Base-by-base conservation (phyloP, 1,140 invertebrate genomes). In the Phymastichus coffea region DNA sequence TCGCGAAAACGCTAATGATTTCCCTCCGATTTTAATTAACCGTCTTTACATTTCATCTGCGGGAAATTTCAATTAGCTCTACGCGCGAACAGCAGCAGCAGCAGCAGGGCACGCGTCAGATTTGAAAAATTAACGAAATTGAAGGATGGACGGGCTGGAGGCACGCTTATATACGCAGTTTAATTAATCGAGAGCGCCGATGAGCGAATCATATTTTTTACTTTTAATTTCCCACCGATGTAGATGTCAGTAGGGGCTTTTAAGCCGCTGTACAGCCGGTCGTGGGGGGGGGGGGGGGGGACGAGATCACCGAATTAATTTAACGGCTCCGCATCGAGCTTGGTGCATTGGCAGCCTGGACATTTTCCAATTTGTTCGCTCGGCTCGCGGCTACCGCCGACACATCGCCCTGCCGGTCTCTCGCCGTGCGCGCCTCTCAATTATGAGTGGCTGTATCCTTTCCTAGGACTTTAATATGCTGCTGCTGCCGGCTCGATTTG, bases 351-450 rank as follows among this genome's bases (percentile, higher is more conserved):
- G 38, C 38, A 20, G 14, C 23, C 20, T 17, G 37, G 51, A 61
- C 59, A 61, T 61, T 56, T 60, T 61, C 59, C 59, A 61, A 61
- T 61, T 61, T 61, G 59, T 51, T 51, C 43, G 20, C 33, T 15
- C 4, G 19, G 2, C 22, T 22, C 38, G 14, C 47, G n/a, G n/a
- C n/a, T n/a, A n/a, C n/a, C n/a, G n/a, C n/a, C n/a, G n/a, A n/a
- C n/a, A n/a, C n/a, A n/a, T n/a, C n/a, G n/a, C n/a, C n/a, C n/a
- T n/a, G n/a, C n/a, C n/a, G n/a, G n/a, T n/a, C n/a, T n/a, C n/a
- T n/a, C n/a, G n/a, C n/a, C n/a, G n/a, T n/a, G n/a, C n/a, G 17
- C 19, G 12, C 22, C 15, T 15, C 33, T 33, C 37, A 48, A 61
- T 61, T 56, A 61, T 56, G 37, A 55, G 30, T 2, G 12, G 9